Evolutionary conservation across 1,140 invertebrate genomes (phyloP).

Genomic region (Homalodisca vitripennis): DNA sequence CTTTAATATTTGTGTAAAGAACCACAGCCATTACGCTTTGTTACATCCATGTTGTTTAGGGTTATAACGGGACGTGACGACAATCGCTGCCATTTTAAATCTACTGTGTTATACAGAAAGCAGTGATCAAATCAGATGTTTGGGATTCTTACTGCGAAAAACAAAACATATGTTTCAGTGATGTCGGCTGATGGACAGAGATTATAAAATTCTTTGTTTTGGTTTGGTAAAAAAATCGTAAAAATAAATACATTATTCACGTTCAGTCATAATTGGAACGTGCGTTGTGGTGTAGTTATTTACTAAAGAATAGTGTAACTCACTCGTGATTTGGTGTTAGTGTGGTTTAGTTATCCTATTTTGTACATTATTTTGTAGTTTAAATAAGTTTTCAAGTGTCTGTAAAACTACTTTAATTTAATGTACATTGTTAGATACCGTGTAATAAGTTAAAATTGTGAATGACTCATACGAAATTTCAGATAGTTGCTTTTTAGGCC

Average conservation of each 20-base stretch:
- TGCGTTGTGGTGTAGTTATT: too few species aligned
- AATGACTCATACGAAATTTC: too few species aligned
- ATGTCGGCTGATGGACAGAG: not conserved
- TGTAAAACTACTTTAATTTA: too few species aligned
- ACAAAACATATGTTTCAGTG: not conserved
- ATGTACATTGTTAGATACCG: too few species aligned
- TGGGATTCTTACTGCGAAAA: not conserved
- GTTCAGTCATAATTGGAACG: not conserved
- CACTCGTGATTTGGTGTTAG: too few species aligned
- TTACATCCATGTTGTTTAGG: constrained; percentile 34
- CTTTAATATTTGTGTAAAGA: too few species aligned
- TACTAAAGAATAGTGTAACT: too few species aligned
- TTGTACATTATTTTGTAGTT: too few species aligned
- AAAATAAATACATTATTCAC: not conserved
- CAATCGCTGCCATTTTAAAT: not conserved
- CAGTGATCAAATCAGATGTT: not conserved
- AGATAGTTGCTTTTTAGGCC: too few species aligned
- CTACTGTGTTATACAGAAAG: not conserved
- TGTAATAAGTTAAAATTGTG: too few species aligned
- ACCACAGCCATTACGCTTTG: constrained; percentile 21
- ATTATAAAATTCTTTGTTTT: not conserved
- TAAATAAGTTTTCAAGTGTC: too few species aligned
- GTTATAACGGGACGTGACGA: constrained; percentile 36
- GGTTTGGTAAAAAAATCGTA: not conserved
- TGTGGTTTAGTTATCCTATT: too few species aligned